Conservation (phyloP, 2,113 vertebrate species). For the Pluvialis apricaria region DNA sequence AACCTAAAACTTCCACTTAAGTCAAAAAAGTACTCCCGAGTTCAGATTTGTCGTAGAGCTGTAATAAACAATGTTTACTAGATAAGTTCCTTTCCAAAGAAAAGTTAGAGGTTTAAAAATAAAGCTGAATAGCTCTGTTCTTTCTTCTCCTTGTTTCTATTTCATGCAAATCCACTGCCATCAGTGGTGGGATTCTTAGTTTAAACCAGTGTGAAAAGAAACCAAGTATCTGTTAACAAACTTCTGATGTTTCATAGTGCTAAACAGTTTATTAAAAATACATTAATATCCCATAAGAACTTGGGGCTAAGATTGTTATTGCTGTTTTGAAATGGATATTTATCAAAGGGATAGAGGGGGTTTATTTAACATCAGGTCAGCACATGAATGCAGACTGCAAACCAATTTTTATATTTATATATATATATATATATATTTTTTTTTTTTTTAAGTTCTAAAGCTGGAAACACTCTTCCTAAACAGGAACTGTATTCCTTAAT, state of each 20-base stretch:
- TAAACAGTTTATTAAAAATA: neutral
- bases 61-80: neutral
- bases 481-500: neutral
- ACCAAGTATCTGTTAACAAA: neutral
- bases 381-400: neutral
- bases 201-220: neutral
- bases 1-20: neutral
- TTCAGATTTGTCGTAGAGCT: neutral
- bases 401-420: neutral
- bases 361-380: neutral
- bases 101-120: neutral
- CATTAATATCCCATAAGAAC: neutral
- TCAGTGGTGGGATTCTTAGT: neutral
- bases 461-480: neutral
- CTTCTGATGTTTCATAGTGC: neutral
- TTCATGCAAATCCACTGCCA: neutral
- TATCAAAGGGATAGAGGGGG: neutral
- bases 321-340: neutral
- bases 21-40: neutral
- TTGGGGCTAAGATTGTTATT: neutral
- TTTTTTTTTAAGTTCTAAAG: neutral
- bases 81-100: neutral
- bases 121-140: neutral
- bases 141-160: neutral
- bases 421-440: neutral